Percentiles rank a stretch among this genome's conserved stretches.
Evolutionary conservation across 2,113 vertebrate genomes (phyloP).

Genomic region (Xerus inauris): DNA sequence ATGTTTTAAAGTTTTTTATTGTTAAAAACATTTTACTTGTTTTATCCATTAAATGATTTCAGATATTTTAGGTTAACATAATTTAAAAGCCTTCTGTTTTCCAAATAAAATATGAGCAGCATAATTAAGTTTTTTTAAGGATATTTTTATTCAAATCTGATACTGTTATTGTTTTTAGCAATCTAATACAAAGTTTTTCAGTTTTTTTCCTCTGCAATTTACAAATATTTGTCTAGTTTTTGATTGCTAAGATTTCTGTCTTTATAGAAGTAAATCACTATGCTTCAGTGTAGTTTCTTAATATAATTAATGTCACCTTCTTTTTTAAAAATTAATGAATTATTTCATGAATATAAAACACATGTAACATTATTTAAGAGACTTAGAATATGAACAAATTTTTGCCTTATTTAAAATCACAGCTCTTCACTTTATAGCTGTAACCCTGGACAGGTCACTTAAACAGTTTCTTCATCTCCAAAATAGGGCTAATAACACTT

Average conservation of each 20-base stretch:
- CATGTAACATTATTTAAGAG: neutral
- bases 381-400: neutral
- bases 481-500: neutral
- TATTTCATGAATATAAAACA: neutral
- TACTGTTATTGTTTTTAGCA: constrained; percentile 47
- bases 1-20: neutral
- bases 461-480: neutral
- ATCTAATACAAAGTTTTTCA: neutral
- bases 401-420: constrained; percentile 17
- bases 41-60: constrained; percentile 10
- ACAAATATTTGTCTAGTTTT: neutral
- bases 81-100: neutral
- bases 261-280: neutral
- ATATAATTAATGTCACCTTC: neutral
- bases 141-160: constrained; percentile 14
- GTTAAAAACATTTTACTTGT: neutral
- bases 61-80: constrained; percentile 18
- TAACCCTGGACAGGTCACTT: neutral
- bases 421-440: constrained; percentile 9
- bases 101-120: constrained; percentile 17
- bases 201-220: constrained; percentile 20
- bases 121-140: constrained; percentile 19
- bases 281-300: neutral
- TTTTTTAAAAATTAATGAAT: neutral
- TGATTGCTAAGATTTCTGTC: constrained; percentile 8